A percentile compares a stretch with the other conserved stretches of the same genome.
Conservation (phyloP, 2,797 vertebrate genomes). For the Catharus ustulatus region DNA sequence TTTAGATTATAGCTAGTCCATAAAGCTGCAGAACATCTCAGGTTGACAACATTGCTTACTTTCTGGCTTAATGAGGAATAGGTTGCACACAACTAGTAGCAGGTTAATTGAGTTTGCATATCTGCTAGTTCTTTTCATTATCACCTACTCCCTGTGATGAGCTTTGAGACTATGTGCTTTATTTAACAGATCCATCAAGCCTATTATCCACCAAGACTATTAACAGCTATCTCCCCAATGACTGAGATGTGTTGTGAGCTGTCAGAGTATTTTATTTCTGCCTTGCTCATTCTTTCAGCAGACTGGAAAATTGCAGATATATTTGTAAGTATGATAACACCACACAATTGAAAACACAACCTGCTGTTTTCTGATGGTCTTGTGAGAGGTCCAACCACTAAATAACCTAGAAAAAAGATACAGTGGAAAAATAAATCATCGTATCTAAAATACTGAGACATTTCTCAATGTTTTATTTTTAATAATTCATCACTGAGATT, state of each 20-base stretch:
- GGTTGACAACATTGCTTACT: background rate
- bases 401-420: background rate
- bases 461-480: background rate
- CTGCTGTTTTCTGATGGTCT: background rate
- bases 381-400: background rate
- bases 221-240: conserved; percentile 19
- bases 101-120: background rate
- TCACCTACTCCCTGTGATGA: background rate
- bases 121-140: background rate
- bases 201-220: conserved; percentile 22
- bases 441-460: background rate
- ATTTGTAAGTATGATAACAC: background rate
- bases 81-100: background rate
- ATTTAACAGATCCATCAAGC: conserved; percentile 43
- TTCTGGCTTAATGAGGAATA: background rate
- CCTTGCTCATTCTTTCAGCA: conserved; percentile 30
- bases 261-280: conserved; percentile 47
- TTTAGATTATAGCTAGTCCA: background rate
- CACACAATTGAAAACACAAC: background rate
- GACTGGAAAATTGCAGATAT: background rate
- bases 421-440: background rate
- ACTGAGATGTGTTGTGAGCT: background rate
- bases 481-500: background rate
- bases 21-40: background rate
- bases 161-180: background rate